A percentile compares a stretch with the other conserved stretches of the same genome.
These are phyloP conservation scores for Thinocorus orbignyianus DNA, from an alignment of 2,113 vertebrate genomes.

Conservation along the genomic window DNA sequence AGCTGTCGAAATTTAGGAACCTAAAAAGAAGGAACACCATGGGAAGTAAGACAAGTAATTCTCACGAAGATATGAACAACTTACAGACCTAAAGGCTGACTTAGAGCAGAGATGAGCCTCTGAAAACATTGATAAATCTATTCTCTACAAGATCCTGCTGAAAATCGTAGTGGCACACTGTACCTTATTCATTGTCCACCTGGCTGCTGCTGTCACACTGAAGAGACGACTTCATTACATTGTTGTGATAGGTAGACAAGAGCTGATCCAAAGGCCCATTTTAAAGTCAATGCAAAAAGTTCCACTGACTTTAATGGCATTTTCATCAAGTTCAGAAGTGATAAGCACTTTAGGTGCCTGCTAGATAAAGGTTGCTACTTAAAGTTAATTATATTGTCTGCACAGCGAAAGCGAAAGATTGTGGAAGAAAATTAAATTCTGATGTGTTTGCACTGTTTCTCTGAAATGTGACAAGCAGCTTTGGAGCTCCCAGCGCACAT, in stretches of 20 bases:
- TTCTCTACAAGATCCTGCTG: background rate
- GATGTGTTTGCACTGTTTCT: background rate
- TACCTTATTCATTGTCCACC: background rate
- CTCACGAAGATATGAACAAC: background rate
- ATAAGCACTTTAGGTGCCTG: background rate
- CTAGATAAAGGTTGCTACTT: background rate
- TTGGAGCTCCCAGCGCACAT: fast-evolving
- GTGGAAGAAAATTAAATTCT: slow-evolving; percentile 4
- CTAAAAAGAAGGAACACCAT: background rate
- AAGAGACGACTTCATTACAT: background rate
- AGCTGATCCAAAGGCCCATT: background rate
- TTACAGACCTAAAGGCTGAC: background rate
- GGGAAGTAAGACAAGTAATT: background rate
- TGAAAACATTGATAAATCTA: background rate
- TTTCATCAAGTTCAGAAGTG: background rate
- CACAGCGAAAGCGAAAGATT: background rate
- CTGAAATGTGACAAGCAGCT: background rate
- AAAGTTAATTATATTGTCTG: background rate
- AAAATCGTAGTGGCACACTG: background rate
- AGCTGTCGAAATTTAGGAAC: background rate
- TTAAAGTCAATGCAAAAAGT: background rate
- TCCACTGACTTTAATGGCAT: background rate
- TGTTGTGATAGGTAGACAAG: background rate
- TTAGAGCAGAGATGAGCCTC: background rate
- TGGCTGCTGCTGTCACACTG: background rate